A percentile compares a stretch with the other conserved stretches of the same genome.
Evolutionary conservation across 2,888 invertebrate genomes (phyloP).

Genomic region (Cheilosia impressa): DNA sequence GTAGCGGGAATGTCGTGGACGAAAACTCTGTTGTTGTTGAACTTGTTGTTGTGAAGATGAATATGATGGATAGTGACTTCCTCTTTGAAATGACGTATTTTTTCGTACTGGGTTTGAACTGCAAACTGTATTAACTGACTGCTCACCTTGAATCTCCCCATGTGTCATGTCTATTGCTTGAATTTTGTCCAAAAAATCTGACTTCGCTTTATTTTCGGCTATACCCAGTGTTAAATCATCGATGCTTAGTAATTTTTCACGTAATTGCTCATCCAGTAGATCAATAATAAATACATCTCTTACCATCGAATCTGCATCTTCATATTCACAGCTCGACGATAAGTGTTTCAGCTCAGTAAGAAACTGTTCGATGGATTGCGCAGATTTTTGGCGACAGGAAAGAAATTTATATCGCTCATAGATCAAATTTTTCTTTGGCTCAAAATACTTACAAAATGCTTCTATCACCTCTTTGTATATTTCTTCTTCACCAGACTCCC

Average conservation of each 20-base stretch:
- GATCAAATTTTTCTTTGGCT: background rate
- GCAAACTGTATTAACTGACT: background rate
- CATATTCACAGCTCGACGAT: background rate
- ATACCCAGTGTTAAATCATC: background rate
- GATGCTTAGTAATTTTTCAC: slow-evolving; percentile 3
- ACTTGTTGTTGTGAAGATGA: no score
- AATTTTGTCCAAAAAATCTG: background rate
- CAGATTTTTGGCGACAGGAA: background rate
- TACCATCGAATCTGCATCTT: slow-evolving; percentile 1
- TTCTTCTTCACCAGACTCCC: background rate
- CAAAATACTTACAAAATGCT: background rate
- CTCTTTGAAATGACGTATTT: background rate
- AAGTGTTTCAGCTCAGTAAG: slow-evolving; percentile 1
- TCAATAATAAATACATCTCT: slow-evolving; percentile 27
- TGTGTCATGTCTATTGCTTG: background rate
- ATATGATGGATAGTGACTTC: background rate
- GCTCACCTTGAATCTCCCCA: background rate
- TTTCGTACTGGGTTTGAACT: background rate
- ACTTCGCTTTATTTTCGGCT: background rate
- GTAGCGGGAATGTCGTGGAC: no score
- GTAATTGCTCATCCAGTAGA: background rate
- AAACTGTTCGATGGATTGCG: background rate
- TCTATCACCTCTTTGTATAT: background rate
- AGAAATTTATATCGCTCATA: slow-evolving; percentile 4
- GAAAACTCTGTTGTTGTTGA: no score